Evolutionary conservation across 2,888 invertebrate species (phyloP).

Genomic region (Clunio marinus): DNA sequence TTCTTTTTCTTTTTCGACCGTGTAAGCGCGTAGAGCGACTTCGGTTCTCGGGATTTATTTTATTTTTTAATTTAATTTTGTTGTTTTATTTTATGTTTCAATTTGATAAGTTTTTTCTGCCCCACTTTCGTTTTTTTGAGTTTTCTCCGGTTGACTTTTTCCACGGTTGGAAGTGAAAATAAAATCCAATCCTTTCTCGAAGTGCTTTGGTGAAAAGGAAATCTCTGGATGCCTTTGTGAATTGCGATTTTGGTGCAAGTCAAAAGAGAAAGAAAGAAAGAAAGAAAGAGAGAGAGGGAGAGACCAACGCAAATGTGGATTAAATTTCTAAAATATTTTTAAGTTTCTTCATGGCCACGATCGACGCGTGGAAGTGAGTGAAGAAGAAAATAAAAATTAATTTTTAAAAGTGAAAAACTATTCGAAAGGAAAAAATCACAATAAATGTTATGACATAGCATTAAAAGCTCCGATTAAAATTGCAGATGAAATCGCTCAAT

Average conservation of each 20-base stretch:
- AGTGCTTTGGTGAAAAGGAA: neutral
- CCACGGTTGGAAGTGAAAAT: too few relatives aligned
- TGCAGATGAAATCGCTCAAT: neutral
- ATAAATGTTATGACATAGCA: neutral
- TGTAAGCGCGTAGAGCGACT: conserved; percentile 38
- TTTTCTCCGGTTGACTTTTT: too few relatives aligned
- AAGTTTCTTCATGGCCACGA: too few relatives aligned
- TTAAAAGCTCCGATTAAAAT: neutral
- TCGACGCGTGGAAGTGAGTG: too few relatives aligned
- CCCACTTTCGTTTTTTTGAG: too few relatives aligned
- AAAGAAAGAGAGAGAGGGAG: neutral
- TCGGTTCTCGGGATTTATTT: conserved; percentile 35
- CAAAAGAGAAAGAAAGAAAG: neutral
- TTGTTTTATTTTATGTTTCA: conserved; percentile 12
- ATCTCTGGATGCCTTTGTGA: neutral
- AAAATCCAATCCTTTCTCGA: neutral
- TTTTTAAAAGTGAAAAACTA: neutral
- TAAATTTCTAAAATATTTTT: too few relatives aligned
- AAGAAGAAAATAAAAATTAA: conserved; percentile 14
- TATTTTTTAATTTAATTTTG: conserved; percentile 32
- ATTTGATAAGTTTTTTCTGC: conserved; percentile 7
- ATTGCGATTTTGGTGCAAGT: neutral
- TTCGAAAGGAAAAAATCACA: neutral
- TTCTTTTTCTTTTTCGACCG: conserved; percentile 39
- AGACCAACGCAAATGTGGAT: too few relatives aligned